Percentiles rank a stretch among this genome's conserved stretches.
Evolutionary conservation across 2,797 vertebrate genomes (phyloP).

Genomic region (Sus cebifrons): DNA sequence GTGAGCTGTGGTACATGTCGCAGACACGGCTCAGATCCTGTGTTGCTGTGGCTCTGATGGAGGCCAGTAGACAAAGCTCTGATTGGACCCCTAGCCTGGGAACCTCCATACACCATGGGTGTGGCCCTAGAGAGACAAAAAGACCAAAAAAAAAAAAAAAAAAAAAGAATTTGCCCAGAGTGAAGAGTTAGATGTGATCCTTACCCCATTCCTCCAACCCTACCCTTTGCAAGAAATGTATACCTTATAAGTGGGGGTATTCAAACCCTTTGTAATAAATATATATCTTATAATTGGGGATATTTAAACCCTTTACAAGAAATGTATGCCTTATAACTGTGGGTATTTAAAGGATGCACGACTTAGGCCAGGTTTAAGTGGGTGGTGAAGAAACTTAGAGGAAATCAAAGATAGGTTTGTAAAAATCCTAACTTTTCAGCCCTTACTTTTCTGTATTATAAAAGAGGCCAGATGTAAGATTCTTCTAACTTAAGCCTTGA

Average conservation of each 20-base stretch:
- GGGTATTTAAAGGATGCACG: background rate
- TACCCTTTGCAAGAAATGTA: background rate
- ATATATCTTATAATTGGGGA: background rate
- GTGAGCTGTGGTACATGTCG: too few species aligned
- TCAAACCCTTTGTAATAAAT: background rate
- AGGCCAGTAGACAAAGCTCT: too few species aligned
- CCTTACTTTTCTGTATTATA: background rate
- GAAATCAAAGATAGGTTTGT: constrained; percentile 68
- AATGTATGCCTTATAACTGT: background rate
- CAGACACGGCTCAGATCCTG: too few species aligned
- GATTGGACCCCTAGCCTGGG: too few species aligned
- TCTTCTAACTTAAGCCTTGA: constrained; percentile 3
- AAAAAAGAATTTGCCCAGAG: background rate
- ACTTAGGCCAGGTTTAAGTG: constrained; percentile 11
- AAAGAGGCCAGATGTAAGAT: constrained; percentile 33
- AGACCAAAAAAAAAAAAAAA: too few species aligned
- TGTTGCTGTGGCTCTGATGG: too few species aligned
- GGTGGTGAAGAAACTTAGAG: constrained; percentile 9
- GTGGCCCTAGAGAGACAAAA: too few species aligned
- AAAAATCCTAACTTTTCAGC: constrained; percentile 35
- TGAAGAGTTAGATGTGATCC: background rate
- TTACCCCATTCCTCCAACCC: background rate
- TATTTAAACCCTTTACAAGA: background rate
- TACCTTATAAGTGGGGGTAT: background rate
- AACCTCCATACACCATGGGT: too few species aligned